A percentile compares a stretch with the other conserved stretches of the same genome.
Evolutionary conservation across 2,888 invertebrate species (phyloP).

Genomic region (Fissipunctia ypsillon): DNA sequence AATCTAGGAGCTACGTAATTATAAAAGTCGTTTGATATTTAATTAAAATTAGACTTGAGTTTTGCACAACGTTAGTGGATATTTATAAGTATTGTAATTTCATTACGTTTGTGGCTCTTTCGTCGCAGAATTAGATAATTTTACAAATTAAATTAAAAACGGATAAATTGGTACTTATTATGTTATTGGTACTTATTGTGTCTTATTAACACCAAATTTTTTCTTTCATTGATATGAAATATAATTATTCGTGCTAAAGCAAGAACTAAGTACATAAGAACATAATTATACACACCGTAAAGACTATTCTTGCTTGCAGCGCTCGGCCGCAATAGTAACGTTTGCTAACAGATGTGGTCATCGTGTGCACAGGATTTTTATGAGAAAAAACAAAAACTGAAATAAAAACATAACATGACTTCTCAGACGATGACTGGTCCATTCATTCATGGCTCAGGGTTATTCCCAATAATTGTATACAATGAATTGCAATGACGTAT

Average conservation of each 20-base stretch:
- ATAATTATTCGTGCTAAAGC: no score
- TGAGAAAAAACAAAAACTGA: no score
- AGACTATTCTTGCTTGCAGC: no score
- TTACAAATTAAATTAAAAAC: background rate
- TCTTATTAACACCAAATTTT: background rate
- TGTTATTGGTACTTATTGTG: background rate
- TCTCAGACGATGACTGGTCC: background rate
- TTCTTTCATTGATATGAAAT: no score
- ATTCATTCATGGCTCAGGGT: background rate
- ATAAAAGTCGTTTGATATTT: background rate
- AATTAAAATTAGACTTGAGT: background rate
- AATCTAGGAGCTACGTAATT: background rate
- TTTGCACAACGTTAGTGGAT: background rate
- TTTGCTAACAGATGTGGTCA: no score
- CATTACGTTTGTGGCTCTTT: background rate
- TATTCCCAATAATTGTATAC: background rate
- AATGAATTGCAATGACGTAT: slow-evolving; percentile 11
- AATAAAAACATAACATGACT: background rate
- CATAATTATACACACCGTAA: no score
- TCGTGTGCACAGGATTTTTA: no score
- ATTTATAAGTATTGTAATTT: background rate
- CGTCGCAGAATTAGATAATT: background rate
- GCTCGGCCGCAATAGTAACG: no score
- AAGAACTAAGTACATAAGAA: no score
- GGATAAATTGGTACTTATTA: background rate